Evolutionary conservation across 1,140 invertebrate species (phyloP).

Genomic region (Brachionus asplanchnoidis): DNA sequence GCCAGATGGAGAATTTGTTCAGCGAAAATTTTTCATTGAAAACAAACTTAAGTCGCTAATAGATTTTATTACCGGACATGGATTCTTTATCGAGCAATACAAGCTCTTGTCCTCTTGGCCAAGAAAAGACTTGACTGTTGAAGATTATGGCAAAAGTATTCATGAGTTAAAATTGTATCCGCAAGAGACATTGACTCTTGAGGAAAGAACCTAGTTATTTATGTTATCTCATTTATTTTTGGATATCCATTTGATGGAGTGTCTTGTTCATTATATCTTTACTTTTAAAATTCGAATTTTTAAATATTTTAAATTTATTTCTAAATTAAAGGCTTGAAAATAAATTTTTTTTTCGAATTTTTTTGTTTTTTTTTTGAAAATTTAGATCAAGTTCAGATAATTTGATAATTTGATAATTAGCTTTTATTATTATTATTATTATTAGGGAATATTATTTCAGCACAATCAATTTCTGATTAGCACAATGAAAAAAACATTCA

Average conservation of each 20-base stretch:
- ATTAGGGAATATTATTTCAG: too few relatives aligned
- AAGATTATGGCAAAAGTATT: slow-evolving; percentile 65
- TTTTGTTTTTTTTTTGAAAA: too few relatives aligned
- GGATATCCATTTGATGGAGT: neutral
- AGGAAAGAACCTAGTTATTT: slow-evolving; percentile 61
- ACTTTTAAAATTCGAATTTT: too few relatives aligned
- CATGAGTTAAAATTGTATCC: slow-evolving; percentile 76
- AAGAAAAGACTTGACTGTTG: slow-evolving; percentile 67
- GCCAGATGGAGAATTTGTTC: slow-evolving; percentile 68
- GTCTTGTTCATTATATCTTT: neutral
- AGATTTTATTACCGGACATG: slow-evolving; percentile 77
- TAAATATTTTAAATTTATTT: too few relatives aligned
- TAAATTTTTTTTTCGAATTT: too few relatives aligned
- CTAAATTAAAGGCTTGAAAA: too few relatives aligned
- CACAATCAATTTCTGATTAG: too few relatives aligned
- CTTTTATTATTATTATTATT: too few relatives aligned
- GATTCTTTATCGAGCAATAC: slow-evolving; percentile 76
- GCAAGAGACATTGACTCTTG: slow-evolving; percentile 84
- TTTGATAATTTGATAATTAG: too few relatives aligned
- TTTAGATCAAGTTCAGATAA: too few relatives aligned
- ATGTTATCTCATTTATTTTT: neutral
- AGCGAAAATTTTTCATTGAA: slow-evolving; percentile 67
- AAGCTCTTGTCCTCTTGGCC: slow-evolving; percentile 87
- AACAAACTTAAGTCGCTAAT: slow-evolving; percentile 70
- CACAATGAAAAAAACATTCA: too few relatives aligned